A percentile compares a stretch with the other conserved stretches of the same genome.
phyloP scores from a whole-genome alignment of 1,140 invertebrate genomes.

The Drosophila lacertosa region DNA sequence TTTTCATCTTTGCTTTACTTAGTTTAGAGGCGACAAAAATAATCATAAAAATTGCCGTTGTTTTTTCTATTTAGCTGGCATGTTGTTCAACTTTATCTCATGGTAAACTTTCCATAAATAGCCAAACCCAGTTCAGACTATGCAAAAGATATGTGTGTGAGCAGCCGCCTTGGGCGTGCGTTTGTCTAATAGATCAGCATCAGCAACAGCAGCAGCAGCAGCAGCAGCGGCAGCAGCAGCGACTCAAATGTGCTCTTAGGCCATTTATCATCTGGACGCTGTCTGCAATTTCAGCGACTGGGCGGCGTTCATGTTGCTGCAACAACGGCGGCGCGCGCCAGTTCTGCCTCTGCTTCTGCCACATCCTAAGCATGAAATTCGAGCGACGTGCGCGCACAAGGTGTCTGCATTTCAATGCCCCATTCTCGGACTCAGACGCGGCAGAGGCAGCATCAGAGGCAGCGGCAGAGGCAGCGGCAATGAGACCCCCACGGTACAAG shows the following conservation, averaged over 20 bases:
- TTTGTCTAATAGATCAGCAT: slow-evolving; percentile 81
- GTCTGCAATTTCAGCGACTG: slow-evolving; percentile 75
- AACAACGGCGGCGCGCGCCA: slow-evolving; percentile 23
- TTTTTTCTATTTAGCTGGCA: slow-evolving; percentile 31
- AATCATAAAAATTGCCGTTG: slow-evolving; percentile 72
- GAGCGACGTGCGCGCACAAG: slow-evolving; percentile 75
- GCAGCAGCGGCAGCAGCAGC: slow-evolving; percentile 40
- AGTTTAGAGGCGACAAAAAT: slow-evolving; percentile 78
- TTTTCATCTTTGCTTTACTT: slow-evolving; percentile 24
- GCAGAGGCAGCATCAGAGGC: too few species aligned
- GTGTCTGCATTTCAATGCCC: slow-evolving; percentile 78
- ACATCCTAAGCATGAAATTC: slow-evolving; percentile 64
- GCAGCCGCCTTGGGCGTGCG: slow-evolving; percentile 70
- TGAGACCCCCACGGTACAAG: slow-evolving; percentile 19
- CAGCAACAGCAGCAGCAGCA: slow-evolving; percentile 57
- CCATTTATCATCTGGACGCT: slow-evolving; percentile 77
- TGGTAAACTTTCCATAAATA: slow-evolving; percentile 78
- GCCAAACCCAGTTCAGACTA: slow-evolving; percentile 34
- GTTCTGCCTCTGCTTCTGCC: slow-evolving; percentile 14
- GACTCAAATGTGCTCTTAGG: slow-evolving; percentile 75
- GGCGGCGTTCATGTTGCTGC: slow-evolving; percentile 69
- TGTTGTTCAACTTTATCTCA: slow-evolving; percentile 65
- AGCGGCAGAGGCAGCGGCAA: slow-evolving; percentile 1
- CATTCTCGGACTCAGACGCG: slow-evolving; percentile 30
- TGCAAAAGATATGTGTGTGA: slow-evolving; percentile 45